Evolutionary conservation across 2,888 invertebrate genomes (phyloP).

Genomic region (Argyresthia goedartella): DNA sequence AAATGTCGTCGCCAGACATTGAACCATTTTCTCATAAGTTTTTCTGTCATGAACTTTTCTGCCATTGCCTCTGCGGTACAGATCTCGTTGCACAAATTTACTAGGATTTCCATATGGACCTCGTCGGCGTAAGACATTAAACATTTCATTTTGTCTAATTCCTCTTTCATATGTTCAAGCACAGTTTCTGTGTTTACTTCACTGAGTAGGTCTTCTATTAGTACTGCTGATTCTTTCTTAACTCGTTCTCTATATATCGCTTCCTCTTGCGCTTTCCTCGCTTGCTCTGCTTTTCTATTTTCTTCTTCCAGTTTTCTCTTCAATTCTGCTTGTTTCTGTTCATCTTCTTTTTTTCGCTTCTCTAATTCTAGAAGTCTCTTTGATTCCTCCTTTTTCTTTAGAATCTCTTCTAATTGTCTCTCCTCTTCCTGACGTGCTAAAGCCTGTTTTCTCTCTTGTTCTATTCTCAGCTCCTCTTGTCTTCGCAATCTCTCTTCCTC

Average conservation of each 20-base stretch:
- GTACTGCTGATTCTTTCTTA: conserved; percentile 39
- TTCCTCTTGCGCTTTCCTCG: conserved; percentile 39
- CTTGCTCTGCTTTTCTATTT: conserved; percentile 32
- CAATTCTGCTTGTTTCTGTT: conserved; percentile 11
- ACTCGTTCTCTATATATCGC: conserved; percentile 42
- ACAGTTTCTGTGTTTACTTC: conserved; percentile 39
- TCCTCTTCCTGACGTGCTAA: conserved; percentile 18
- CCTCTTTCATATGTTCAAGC: conserved; percentile 31
- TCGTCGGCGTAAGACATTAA: conserved; percentile 31
- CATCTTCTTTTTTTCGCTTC: conserved; percentile 15
- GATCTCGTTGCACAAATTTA: conserved; percentile 40
- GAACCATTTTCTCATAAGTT: conserved; percentile 49
- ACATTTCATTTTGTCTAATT: conserved; percentile 32
- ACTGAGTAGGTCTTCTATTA: conserved; percentile 36
- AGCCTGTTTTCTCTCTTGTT: conserved; percentile 25
- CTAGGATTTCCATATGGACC: conserved; percentile 34
- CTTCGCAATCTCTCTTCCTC: conserved; percentile 20
- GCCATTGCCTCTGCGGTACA: conserved; percentile 44
- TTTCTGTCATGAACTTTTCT: conserved; percentile 38
- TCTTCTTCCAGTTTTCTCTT: conserved; percentile 44
- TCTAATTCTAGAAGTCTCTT: conserved; percentile 15
- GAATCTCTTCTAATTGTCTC: conserved; percentile 9
- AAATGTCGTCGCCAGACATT: conserved; percentile 44
- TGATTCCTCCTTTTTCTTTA: conserved; percentile 15
- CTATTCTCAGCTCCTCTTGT: conserved; percentile 26